phyloP scores from a whole-genome alignment of 2,888 invertebrate genomes.

The Salticus scenicus region DNA sequence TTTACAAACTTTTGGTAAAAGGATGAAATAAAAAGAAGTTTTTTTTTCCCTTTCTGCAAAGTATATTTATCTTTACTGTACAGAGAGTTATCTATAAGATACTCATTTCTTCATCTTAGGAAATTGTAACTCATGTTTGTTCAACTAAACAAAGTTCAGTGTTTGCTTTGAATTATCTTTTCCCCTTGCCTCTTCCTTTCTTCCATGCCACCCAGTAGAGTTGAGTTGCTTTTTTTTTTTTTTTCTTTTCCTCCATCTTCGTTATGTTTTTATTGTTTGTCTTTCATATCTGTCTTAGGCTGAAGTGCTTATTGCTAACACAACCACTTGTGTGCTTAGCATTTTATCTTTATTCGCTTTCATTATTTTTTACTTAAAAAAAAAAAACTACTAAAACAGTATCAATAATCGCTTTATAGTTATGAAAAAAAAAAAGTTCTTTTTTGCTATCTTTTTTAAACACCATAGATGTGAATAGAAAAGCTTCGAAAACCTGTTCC shows the following conservation, averaged over 20 bases:
- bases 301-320: slow-evolving; percentile 1
- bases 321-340: neutral
- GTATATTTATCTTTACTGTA: neutral
- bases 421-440: too few species aligned
- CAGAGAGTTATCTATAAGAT: neutral
- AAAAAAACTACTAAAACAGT: too few species aligned
- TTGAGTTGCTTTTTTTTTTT: neutral
- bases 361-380: too few species aligned
- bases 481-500: too few species aligned
- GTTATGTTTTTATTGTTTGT: neutral
- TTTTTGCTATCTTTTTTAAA: too few species aligned
- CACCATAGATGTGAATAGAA: too few species aligned
- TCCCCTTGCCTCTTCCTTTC: too few species aligned
- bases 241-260: neutral
- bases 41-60: too few species aligned
- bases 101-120: neutral
- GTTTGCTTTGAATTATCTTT: slow-evolving; percentile 2
- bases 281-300: neutral
- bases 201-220: neutral
- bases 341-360: too few species aligned
- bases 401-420: too few species aligned
- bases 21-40: too few species aligned
- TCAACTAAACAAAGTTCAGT: neutral
- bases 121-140: neutral
- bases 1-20: too few species aligned